Conservation (phyloP, 2,797 vertebrate genomes). For the Scolopax bukidnonensis region DNA sequence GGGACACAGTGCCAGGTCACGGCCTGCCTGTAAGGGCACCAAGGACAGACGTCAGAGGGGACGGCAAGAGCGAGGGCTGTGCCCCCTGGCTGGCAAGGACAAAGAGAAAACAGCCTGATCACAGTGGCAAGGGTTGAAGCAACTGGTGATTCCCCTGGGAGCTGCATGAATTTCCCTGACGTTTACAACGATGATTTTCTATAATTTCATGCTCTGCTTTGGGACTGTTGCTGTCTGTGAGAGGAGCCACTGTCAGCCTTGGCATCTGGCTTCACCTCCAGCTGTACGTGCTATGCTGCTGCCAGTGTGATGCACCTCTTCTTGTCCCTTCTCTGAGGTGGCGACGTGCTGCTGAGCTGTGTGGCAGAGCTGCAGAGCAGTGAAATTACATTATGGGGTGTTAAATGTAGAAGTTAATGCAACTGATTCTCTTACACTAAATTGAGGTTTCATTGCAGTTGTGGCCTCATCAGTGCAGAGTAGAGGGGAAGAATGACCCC, state of each 20-base stretch:
- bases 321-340: neutral
- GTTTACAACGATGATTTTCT: neutral
- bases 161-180: neutral
- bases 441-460: neutral
- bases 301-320: neutral
- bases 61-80: neutral
- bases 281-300: accelerated
- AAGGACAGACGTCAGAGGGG: neutral
- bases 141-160: accelerated
- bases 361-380: neutral
- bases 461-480: too few species aligned
- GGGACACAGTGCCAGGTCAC: neutral
- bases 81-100: neutral
- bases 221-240: neutral
- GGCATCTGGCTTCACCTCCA: neutral
- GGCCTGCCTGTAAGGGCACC: neutral
- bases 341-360: neutral
- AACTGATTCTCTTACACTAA: neutral
- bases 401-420: neutral
- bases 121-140: neutral
- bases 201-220: neutral
- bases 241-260: neutral
- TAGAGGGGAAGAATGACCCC: too few species aligned
- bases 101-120: neutral
- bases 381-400: neutral